phyloP scores from a whole-genome alignment of 1,140 invertebrate genomes.

The Drosophila rufa region DNA sequence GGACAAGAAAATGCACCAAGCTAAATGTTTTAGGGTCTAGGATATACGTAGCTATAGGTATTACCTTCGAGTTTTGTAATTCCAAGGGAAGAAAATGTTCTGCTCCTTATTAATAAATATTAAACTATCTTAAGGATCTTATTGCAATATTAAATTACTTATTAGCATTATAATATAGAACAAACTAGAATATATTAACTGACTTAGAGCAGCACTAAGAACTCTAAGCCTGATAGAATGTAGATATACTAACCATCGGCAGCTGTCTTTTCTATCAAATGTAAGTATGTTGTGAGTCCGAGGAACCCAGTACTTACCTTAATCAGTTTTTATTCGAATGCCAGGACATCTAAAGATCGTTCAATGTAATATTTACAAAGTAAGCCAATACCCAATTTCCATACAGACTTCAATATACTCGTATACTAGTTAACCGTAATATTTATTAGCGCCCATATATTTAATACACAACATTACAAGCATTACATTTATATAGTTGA shows the following conservation, averaged over 20 bases:
- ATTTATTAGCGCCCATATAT: not conserved
- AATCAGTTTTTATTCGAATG: not conserved
- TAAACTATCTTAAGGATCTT: too few species aligned
- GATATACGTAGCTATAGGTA: too few species aligned
- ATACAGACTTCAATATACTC: too few species aligned
- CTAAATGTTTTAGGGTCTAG: too few species aligned
- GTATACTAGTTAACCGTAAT: too few species aligned
- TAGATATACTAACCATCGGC: not conserved
- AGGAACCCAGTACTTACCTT: conserved; percentile 5
- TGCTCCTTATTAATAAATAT: too few species aligned
- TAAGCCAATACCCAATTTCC: not conserved
- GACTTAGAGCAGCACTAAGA: not conserved
- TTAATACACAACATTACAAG: not conserved
- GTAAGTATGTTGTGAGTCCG: not conserved
- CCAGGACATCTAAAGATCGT: too few species aligned
- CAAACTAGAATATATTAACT: not conserved
- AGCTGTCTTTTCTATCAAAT: not conserved
- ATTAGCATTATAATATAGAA: too few species aligned
- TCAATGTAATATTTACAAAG: not conserved
- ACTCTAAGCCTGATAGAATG: not conserved
- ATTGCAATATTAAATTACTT: too few species aligned
- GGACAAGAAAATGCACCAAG: too few species aligned
- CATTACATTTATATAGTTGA: not conserved
- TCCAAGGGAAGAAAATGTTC: too few species aligned
- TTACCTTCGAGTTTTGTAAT: too few species aligned